Conservation (phyloP, 2,888 invertebrate species). For the Siphonodentalium dalli region DNA sequence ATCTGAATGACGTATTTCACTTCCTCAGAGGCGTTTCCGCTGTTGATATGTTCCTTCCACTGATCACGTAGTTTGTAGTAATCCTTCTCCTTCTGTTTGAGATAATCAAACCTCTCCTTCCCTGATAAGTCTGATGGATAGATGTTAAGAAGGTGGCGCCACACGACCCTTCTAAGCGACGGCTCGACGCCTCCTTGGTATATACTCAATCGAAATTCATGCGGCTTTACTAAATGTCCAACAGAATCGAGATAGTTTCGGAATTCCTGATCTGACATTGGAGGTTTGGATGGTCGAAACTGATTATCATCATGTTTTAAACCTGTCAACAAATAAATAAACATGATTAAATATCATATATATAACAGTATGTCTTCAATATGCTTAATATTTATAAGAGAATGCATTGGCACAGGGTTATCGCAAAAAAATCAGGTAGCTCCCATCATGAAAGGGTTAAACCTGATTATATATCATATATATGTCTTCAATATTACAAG, state of each 20-base stretch:
- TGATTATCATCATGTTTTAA: constrained; percentile 46
- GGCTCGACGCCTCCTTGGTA: constrained; percentile 94
- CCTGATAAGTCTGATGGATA: constrained; percentile 92
- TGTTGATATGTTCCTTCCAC: constrained; percentile 78
- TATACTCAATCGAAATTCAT: constrained; percentile 86
- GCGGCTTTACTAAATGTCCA: constrained; percentile 84
- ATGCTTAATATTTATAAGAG: background rate
- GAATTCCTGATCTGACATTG: constrained; percentile 89
- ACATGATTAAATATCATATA: background rate
- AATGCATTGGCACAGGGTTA: background rate
- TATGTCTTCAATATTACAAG: too few species aligned
- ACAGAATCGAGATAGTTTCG: constrained; percentile 86
- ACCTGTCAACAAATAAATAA: constrained; percentile 36
- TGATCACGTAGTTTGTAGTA: constrained; percentile 82
- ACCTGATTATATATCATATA: too few species aligned
- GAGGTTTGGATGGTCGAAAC: constrained; percentile 66
- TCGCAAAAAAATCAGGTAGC: too few species aligned
- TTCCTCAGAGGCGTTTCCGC: constrained; percentile 66
- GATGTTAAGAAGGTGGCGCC: constrained; percentile 95
- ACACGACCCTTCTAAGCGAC: constrained; percentile 83
- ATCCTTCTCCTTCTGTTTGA: constrained; percentile 88
- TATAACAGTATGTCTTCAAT: background rate
- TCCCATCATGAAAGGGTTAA: too few species aligned
- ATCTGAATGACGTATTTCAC: constrained; percentile 83
- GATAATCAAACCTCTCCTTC: constrained; percentile 91